Conservation (phyloP, 92 coral and sea anemone species). For the Zoanthus sociatus region DNA sequence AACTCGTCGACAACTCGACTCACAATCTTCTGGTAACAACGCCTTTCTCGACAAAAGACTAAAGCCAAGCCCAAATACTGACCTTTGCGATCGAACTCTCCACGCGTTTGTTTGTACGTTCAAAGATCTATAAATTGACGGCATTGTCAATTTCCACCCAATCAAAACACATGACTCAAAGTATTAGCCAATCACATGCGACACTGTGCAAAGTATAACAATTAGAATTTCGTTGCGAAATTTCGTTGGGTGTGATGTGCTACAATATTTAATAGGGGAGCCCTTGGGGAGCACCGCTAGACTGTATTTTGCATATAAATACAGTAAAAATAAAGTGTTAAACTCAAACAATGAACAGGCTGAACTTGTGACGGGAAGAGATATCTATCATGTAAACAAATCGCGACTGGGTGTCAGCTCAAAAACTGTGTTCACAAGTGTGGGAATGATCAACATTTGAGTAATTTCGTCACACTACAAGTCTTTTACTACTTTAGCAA, state of each 20-base stretch:
- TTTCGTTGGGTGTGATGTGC: constrained; percentile 36
- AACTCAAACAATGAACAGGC: constrained; percentile 27
- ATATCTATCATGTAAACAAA: constrained; percentile 7
- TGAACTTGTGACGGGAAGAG: constrained; percentile 31
- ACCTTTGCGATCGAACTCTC: constrained; percentile 94
- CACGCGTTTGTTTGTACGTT: constrained; percentile 99
- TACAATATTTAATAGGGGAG: constrained; percentile 18
- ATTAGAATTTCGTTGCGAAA: constrained; percentile 44
- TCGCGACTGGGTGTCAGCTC: constrained; percentile 17
- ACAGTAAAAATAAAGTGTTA: constrained; percentile 29
- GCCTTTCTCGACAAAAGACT: constrained; percentile 77
- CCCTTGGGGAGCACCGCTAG: constrained; percentile 14
- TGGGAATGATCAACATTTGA: neutral
- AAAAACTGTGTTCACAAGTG: neutral
- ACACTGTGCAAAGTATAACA: constrained; percentile 32
- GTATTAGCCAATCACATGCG: constrained; percentile 78
- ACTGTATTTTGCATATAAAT: constrained; percentile 27
- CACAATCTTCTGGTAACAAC: constrained; percentile 80
- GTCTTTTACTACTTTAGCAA: neutral
- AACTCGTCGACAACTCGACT: constrained; percentile 79
- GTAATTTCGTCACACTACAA: neutral
- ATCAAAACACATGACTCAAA: constrained; percentile 67
- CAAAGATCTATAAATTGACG: constrained; percentile 99
- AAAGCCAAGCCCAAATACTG: constrained; percentile 94
- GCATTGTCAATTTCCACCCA: constrained; percentile 89